phyloP scores from a whole-genome alignment of 2,113 vertebrate species.

The Elephantulus edwardii region DNA sequence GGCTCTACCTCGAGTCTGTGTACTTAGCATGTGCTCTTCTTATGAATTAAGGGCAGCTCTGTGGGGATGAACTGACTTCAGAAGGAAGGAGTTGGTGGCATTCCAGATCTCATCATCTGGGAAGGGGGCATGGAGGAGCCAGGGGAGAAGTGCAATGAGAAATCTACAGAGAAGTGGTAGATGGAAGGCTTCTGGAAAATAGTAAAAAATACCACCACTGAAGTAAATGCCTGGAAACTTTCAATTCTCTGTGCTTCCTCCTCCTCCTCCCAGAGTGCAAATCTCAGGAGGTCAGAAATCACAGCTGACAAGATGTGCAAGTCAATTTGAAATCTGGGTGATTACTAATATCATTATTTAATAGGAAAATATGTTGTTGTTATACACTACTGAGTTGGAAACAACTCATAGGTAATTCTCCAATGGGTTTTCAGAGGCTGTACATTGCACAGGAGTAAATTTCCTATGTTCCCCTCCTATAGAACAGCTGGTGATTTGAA shows the following conservation, averaged over 20 bases:
- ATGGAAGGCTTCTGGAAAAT: neutral
- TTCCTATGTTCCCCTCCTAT: too few species aligned
- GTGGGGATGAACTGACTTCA: neutral
- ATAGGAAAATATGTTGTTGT: neutral
- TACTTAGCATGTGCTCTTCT: neutral
- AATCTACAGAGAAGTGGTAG: too few species aligned
- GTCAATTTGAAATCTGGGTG: constrained; percentile 1
- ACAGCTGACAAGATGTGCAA: neutral
- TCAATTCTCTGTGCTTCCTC: too few species aligned
- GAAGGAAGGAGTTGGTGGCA: neutral
- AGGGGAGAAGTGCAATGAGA: neutral
- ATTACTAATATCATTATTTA: neutral
- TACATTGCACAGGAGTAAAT: too few species aligned
- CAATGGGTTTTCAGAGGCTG: too few species aligned
- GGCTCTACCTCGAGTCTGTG: neutral
- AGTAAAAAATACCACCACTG: neutral
- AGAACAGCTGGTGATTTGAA: too few species aligned
- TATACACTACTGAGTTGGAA: too few species aligned
- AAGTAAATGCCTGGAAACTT: neutral
- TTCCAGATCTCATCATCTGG: neutral
- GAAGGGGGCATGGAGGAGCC: neutral
- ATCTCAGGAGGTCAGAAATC: neutral
- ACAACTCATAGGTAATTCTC: too few species aligned
- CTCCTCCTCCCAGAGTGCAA: neutral
- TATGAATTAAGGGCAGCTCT: neutral